Evolutionary conservation across 2,888 invertebrate genomes (phyloP).

Genomic region (Lochmaea capreae): DNA sequence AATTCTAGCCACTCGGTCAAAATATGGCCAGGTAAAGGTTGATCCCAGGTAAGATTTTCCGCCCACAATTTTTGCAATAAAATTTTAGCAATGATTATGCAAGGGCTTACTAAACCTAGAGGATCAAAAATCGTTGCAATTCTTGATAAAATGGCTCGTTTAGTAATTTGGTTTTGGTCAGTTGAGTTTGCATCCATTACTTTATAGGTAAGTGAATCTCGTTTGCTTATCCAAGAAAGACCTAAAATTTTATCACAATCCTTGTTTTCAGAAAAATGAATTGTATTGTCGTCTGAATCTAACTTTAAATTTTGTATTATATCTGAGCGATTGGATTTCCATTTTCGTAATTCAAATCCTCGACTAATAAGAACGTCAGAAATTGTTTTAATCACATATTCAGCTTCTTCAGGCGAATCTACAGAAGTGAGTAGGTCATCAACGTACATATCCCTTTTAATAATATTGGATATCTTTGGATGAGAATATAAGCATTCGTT

Average conservation of each 20-base stretch:
- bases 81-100: constrained; percentile 28
- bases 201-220: constrained; percentile 28
- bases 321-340: not conserved
- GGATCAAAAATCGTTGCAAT: constrained; percentile 48
- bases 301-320: constrained; percentile 8
- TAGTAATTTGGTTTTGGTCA: constrained; percentile 17
- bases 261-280: constrained; percentile 15
- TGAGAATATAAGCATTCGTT: no score
- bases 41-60: not conserved
- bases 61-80: no score
- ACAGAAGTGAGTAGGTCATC: constrained; percentile 34
- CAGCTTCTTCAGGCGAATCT: constrained; percentile 19
- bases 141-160: constrained; percentile 39
- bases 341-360: constrained; percentile 7
- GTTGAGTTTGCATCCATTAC: not conserved
- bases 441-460: constrained; percentile 35
- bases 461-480: constrained; percentile 25
- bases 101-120: constrained; percentile 44
- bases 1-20: not conserved
- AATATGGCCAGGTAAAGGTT: not conserved
- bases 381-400: constrained; percentile 6
- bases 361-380: constrained; percentile 14
- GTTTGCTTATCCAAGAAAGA: constrained; percentile 33
- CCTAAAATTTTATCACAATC: constrained; percentile 32
- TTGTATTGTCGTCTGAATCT: constrained; percentile 8